Evolutionary conservation across 2,888 invertebrate genomes (phyloP), one percentile per base, ranked within the genome.

Genomic region (Aphrophora alni): DNA sequence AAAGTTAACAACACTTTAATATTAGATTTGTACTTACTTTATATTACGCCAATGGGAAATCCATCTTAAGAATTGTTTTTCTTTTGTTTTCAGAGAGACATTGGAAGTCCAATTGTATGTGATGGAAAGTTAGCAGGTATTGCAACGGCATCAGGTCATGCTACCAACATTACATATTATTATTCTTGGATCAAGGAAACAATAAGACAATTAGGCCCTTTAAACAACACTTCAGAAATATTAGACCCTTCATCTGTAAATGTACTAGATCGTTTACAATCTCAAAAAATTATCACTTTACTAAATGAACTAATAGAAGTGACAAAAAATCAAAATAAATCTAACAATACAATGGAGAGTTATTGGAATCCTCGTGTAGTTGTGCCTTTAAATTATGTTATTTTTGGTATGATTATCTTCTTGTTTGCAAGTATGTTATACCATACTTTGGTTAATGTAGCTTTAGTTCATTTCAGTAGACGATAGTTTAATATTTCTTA

Each of bases 211-310:
- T 59, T 59, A 59, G 59, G 59, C 3, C 59, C 59, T 12, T 21
- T 59, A 21, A 59, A 59, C 21, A 10, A 59, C 21, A 59, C 59
- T 59, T 59, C 59, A 59, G 59, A 59, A 59, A 59, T 59, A 59
- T 21, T 59, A 59, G 59, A 59, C 12, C 59, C 59, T 3, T 59
- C 59, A 21, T 12, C 59, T 59, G 59, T 59, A 59, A 21, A 59
- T 59, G 59, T 59, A 21, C 21, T 59, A 21, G 59, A 59, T 59
- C n/a, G 59, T 2, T 59, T 59, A 59, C 59, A 59, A 21, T 59
- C 59, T 21, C 59, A 59, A 59, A 59, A 59, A 59, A 59, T 59
- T 59, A 59, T 59, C 59, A 59, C 21, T 59, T 59, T 59, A 59
- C 59, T 59, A 21, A 59, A 59, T 21, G 59, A 59, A 59, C 21